Evolutionary conservation across 2,888 invertebrate genomes (phyloP), one percentile per base, ranked within the genome.

Genomic region (Erebia aethiops): DNA sequence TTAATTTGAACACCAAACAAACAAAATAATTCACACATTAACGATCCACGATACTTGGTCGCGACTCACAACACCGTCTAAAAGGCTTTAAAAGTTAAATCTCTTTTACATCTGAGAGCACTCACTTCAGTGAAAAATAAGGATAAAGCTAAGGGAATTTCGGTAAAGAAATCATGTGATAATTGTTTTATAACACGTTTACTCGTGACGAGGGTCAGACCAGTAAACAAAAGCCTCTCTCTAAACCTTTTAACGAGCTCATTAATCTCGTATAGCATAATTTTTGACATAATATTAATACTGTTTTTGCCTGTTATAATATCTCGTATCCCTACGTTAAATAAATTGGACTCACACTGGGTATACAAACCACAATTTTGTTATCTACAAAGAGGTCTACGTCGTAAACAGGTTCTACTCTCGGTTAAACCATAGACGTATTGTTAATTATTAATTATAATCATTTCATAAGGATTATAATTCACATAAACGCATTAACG

Each of bases 171-270:
- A 75, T 72, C 74, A 66, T 74, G 73, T 77, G 76, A 77, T 88
- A 88, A 89, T 87, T 85, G 86, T 78, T 84, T 82, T 79, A 81
- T 86, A 87, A 87, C 83, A 83, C 82, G 86, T 87, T 88, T 87
- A 87, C 79, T 77, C 73, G 74, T 88, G 89, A 90, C 84, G 82
- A 89, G 89, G 89, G 90, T 89, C 84, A 78, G 77, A 81, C 81
- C 82, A 82, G 82, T 80, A 83, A 77, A 87, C 83, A 86, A 87
- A 83, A 81, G 81, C 78, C 79, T 78, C 76, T 78, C 78, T 80
- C 81, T 81, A 80, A 86, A 87, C 83, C 85, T 85, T 87, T 88
- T 87, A 85, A 84, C 84, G 81, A 81, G 77, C 81, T 77, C 81
- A 81, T 83, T 87, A 84, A 82, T 75, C 71, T 78, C 77, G 81